A percentile compares a stretch with the other conserved stretches of the same genome.
These are phyloP conservation scores for Lycia hirtaria DNA, from an alignment of 2,888 invertebrate genomes.

Conservation along the genomic window DNA sequence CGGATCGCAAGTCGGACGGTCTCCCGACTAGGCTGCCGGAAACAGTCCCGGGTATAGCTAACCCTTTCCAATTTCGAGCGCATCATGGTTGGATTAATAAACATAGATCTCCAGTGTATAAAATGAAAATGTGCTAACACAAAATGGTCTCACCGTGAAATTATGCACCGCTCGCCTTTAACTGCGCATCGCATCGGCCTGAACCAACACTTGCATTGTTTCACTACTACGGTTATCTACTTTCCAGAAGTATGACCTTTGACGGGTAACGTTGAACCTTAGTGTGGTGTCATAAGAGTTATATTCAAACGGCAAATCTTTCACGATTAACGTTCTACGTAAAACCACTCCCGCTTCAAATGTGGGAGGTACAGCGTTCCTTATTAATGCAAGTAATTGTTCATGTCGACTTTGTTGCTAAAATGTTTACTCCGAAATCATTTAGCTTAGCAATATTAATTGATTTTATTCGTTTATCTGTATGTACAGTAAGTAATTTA, in stretches of 20 bases:
- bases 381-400: constrained; percentile 58
- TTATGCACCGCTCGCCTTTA: constrained; percentile 64
- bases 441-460: constrained; percentile 36
- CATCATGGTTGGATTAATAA: constrained; percentile 18
- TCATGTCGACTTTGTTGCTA: constrained; percentile 50
- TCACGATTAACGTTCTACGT: constrained; percentile 54
- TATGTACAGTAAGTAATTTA: not conserved
- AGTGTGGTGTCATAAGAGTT: constrained; percentile 16
- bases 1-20: no score
- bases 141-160: constrained; percentile 61
- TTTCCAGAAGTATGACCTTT: constrained; percentile 58
- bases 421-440: constrained; percentile 50
- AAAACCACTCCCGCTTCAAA: constrained; percentile 40
- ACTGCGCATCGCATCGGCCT: constrained; percentile 66
- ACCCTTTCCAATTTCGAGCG: constrained; percentile 4
- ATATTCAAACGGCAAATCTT: constrained; percentile 49
- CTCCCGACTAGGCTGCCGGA: no score
- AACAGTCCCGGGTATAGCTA: no score
- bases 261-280: constrained; percentile 38
- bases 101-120: constrained; percentile 29
- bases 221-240: constrained; percentile 64
- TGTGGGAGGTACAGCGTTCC: constrained; percentile 54
- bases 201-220: constrained; percentile 73
- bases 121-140: constrained; percentile 54
- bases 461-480: not conserved